Base-by-base conservation (phyloP, 2,888 invertebrate genomes). In the Malachius bipustulatus region DNA sequence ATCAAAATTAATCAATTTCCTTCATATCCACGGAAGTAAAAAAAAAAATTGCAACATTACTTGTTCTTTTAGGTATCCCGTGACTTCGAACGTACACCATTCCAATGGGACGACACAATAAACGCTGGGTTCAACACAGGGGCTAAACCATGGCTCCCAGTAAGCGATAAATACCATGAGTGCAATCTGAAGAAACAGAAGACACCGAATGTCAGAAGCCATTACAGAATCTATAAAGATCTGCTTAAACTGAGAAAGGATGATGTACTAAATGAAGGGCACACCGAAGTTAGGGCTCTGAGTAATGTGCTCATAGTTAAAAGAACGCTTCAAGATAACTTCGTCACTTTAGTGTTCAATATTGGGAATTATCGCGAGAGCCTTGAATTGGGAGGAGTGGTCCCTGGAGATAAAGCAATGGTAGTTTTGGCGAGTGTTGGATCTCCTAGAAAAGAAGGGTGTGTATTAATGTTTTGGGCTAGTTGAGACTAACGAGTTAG, bases 31-130 rank as follows among this genome's bases (percentile, higher is more conserved):
- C n/a, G n/a, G n/a, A n/a, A n/a, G n/a, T n/a, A n/a, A n/a, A n/a
- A n/a, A n/a, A n/a, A n/a, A n/a, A n/a, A n/a, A n/a, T n/a, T n/a
- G n/a, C n/a, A 19, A 19, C 6, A 19, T 37, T 84, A 75, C 55
- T n/a, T n/a, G n/a, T n/a, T n/a, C n/a, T 60, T 65, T 41, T 49
- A 59, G 26, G 65, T 60, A 14, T 71, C 74, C 0, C 65, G 82
- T 3, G 82, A 82, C 57, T 75, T 76, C 0, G 71, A 68, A 4
- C 63, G 78, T 27, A 76, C 78, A 0, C 79, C 79, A 0, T 75
- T 65, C 55, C 78, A 77, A 42, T 79, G 78, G 79, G 63, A 74
- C 47, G 53, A 61, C 34, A 53, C 66, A 29, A 59, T 38, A 16
- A 71, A 64, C 37, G 73, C 74, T 15, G 77, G 77, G 10, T 82